Evolutionary conservation across 2,797 vertebrate genomes (phyloP), one percentile per base, ranked within the genome.

Genomic region (Lepus oiostolus): DNA sequence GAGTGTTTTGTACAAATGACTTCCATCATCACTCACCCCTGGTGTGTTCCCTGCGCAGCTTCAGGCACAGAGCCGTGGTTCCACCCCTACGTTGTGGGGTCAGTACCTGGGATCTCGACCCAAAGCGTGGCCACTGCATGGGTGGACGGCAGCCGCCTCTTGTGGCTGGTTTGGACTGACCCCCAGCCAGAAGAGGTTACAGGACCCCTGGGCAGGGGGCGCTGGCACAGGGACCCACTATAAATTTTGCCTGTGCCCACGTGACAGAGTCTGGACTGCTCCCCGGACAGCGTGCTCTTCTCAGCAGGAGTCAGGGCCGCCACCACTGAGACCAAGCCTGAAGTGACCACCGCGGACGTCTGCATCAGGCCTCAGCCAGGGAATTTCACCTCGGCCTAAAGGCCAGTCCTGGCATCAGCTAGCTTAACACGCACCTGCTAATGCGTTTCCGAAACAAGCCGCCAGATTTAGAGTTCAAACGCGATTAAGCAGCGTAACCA

Each of bases 1-100:
- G 68, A 16, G 38, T 68, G 50, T 77, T 88, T 93, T 92, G 70
- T 80, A 77, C 32, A 71, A 58, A 85, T 81, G n/a, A 24, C 42
- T 74, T 50, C 74, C 28, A 13, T 77, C 13, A 3, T 87, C n/a
- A 58, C 54, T 82, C 85, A 58, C 7, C 9, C 14, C 26, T 9
- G 19, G 38, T 21, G 5, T 7, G 50, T 79, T 65, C 74, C 70
- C 30, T 0, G n/a, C 22, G 12, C 24, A 71, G 63, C 74, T 54
- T 9, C n/a, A 32, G 85, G 54, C 30, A 10, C 58, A 47, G 71
- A 50, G 8, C 1, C 0, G 0, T 2, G 67, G 24, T 38, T 60
- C 60, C n/a, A 67, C 19, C 9, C 13, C 38, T 3, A 24, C 0
- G 0, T 13, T 28, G 35, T 19, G 30, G 54, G 32, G n/a, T 50